Percentiles rank a stretch among this genome's conserved stretches.
Conservation (phyloP, 2,797 vertebrate genomes). For the Sternotherus odoratus region DNA sequence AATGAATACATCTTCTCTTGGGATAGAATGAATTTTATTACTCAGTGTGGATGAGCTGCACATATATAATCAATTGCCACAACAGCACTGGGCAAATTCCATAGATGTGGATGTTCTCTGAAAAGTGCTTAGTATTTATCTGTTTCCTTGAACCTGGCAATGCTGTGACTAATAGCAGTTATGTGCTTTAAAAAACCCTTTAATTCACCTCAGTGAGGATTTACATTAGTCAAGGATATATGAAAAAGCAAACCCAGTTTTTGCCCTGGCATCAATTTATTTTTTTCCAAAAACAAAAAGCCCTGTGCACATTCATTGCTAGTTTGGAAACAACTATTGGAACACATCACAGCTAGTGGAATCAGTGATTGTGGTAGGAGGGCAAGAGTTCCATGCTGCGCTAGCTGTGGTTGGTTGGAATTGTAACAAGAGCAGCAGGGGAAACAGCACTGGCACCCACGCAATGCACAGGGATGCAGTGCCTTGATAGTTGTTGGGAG, state of each 20-base stretch:
- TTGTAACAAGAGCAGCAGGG: not conserved
- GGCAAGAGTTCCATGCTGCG: not conserved
- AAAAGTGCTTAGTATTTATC: not conserved
- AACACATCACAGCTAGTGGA: not conserved
- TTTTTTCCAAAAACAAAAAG: no score
- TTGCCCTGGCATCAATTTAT: not conserved
- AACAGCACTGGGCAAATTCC: not conserved
- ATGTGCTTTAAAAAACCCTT: not conserved
- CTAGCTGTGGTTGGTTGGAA: not conserved
- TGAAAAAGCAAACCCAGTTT: not conserved
- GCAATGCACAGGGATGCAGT: not conserved
- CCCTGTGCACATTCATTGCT: not conserved
- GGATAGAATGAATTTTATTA: not conserved
- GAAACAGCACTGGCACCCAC: not conserved
- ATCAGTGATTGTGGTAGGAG: not conserved
- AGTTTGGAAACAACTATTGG: not conserved
- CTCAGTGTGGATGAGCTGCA: not conserved
- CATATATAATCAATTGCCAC: not conserved
- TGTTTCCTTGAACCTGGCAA: not conserved
- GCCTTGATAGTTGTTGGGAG: not conserved
- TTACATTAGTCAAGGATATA: not conserved
- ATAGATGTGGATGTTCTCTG: not conserved
- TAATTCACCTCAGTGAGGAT: not conserved
- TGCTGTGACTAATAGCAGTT: not conserved
- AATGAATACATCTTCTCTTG: not conserved